These are phyloP conservation scores for Bilobella aurantiaca DNA, from an alignment of 1,140 invertebrate genomes.

Conservation along the genomic window DNA sequence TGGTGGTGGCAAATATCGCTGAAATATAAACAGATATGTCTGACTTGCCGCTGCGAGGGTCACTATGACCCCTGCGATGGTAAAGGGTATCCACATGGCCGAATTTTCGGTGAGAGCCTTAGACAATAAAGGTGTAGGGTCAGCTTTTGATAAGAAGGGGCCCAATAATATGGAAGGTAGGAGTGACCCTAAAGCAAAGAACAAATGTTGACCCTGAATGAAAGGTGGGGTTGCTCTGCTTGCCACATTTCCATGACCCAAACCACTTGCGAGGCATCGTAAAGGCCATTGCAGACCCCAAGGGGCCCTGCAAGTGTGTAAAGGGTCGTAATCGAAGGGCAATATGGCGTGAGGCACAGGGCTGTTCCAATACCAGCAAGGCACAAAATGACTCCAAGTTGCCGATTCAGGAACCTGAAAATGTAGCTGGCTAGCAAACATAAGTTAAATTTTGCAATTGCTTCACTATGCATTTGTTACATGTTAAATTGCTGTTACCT, in stretches of 20 bases:
- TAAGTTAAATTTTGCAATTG: neutral
- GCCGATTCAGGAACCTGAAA: conserved; percentile 15
- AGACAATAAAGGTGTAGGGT: neutral
- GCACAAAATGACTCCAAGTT: neutral
- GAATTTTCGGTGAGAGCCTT: neutral
- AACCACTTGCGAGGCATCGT: conserved; percentile 17
- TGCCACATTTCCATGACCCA: conserved; percentile 26
- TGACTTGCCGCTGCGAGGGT: neutral
- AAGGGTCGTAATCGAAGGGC: conserved; percentile 1
- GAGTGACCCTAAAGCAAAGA: conserved; percentile 13
- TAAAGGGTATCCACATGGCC: neutral
- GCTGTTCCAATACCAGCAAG: neutral
- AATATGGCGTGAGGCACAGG: conserved; percentile 5
- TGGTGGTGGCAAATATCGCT: conserved; percentile 3
- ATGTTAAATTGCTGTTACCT: neutral
- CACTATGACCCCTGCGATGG: neutral
- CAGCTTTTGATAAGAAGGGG: conserved; percentile 15
- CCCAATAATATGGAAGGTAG: conserved; percentile 3
- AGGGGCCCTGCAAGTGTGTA: neutral
- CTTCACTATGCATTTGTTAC: neutral
- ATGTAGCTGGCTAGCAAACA: conserved; percentile 9
- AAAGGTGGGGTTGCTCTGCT: conserved; percentile 4
- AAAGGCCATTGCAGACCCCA: conserved; percentile 9
- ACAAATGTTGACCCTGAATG: conserved; percentile 19
- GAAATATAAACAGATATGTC: neutral